These are phyloP conservation scores for Phalanger gymnotis DNA, from an alignment of 2,797 vertebrate species.

Conservation along the genomic window DNA sequence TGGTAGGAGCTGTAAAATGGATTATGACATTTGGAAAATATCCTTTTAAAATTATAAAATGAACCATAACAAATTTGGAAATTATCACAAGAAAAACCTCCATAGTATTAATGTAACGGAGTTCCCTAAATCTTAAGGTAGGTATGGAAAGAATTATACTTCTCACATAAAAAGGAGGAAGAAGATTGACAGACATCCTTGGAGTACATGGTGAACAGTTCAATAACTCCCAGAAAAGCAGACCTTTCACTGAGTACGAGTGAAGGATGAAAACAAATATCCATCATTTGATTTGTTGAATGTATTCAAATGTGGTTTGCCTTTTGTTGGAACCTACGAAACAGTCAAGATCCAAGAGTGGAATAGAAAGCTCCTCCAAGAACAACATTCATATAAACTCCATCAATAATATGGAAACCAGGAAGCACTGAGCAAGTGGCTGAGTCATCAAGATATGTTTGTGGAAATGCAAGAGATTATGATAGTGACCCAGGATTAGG, in stretches of 20 bases:
- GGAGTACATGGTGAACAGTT: not conserved
- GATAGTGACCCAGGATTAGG: not conserved
- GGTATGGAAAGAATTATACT: not conserved
- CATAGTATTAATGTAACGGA: not conserved
- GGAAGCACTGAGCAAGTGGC: not conserved
- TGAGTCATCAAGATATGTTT: not conserved
- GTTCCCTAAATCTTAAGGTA: not conserved
- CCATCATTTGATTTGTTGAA: not conserved
- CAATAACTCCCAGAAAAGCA: not conserved
- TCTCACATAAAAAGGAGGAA: not conserved
- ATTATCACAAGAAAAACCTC: not conserved
- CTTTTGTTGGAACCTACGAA: not conserved
- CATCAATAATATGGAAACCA: not conserved
- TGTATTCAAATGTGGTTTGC: not conserved
- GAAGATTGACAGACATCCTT: not conserved
- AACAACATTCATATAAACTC: not conserved
- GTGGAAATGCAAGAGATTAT: not conserved
- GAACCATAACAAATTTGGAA: not conserved
- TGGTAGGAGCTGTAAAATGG: not conserved
- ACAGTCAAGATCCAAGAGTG: not conserved
- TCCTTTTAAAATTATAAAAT: not conserved
- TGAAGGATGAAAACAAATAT: not conserved
- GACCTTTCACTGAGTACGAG: not conserved
- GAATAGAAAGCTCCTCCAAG: not conserved
- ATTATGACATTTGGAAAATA: not conserved